phyloP scores from a whole-genome alignment of 2,113 vertebrate genomes.

The Thalassarche chlororhynchos region DNA sequence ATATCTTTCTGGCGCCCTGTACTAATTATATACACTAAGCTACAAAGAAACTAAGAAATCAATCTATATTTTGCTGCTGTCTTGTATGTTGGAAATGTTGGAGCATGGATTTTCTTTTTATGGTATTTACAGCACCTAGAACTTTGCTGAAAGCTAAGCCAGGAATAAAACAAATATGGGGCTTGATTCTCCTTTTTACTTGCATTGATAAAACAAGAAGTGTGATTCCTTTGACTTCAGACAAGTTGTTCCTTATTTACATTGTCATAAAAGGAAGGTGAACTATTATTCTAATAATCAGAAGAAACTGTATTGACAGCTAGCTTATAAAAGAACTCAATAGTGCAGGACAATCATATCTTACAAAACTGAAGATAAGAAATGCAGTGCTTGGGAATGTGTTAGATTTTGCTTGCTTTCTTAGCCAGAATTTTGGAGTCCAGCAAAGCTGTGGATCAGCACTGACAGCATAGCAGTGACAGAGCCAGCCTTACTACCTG shows the following conservation, averaged over 20 bases:
- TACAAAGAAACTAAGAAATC: not conserved
- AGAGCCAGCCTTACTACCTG: not conserved
- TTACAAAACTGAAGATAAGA: not conserved
- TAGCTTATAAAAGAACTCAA: not conserved
- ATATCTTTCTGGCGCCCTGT: not conserved
- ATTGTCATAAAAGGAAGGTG: not conserved
- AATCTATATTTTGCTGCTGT: not conserved
- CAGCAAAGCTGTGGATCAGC: not conserved
- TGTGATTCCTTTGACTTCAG: not conserved
- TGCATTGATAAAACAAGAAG: not conserved
- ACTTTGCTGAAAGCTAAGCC: not conserved
- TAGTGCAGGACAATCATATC: not conserved
- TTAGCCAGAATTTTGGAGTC: not conserved
- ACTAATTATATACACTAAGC: not conserved
- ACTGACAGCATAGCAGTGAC: not conserved
- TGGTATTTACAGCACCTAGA: not conserved
- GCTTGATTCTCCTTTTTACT: not conserved
- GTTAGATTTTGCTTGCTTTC: not conserved
- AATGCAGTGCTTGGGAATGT: not conserved
- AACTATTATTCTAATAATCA: not conserved
- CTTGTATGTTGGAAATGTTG: not conserved
- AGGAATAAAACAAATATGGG: not conserved
- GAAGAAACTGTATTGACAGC: not conserved
- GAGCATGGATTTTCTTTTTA: not conserved
- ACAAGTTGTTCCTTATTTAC: not conserved